Conservation (phyloP, 2,113 vertebrate genomes). For the Thalassoma bifasciatum region DNA sequence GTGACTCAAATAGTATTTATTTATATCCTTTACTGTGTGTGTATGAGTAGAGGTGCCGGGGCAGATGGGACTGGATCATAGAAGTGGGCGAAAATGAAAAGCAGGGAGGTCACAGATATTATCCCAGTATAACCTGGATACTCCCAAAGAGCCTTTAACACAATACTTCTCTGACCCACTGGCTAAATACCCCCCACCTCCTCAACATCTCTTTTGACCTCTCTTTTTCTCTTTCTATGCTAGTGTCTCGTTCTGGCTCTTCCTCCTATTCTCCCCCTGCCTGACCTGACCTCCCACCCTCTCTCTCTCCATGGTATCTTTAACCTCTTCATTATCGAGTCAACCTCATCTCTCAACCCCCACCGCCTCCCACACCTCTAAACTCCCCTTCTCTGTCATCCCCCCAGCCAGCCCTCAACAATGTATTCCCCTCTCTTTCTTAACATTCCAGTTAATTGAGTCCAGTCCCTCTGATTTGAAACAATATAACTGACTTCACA, state of each 20-base stretch:
- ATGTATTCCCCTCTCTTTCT: too few relatives aligned
- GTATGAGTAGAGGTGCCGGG: not conserved
- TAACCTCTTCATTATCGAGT: conserved; percentile 74
- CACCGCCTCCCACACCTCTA: conserved; percentile 19
- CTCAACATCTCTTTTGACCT: conserved; percentile 36
- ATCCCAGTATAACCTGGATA: conserved; percentile 33
- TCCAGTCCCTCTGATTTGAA: conserved; percentile 8
- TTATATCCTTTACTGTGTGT: not conserved
- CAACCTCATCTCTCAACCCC: conserved; percentile 63
- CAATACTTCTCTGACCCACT: conserved; percentile 53
- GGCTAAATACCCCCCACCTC: conserved; percentile 45
- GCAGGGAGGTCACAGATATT: conserved; percentile 45
- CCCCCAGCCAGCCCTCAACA: not conserved
- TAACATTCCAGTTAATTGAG: not conserved
- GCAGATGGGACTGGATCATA: conserved; percentile 5
- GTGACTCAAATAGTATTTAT: not conserved
- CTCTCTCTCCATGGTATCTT: conserved; percentile 66
- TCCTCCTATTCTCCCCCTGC: conserved; percentile 44
- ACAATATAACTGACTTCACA: not conserved
- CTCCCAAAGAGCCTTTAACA: conserved; percentile 60
- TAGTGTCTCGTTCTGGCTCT: conserved; percentile 38
- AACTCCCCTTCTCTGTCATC: conserved; percentile 3
- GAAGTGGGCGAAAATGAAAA: conserved; percentile 21
- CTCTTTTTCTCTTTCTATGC: conserved; percentile 69
- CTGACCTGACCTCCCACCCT: conserved; percentile 57